Conservation (phyloP, 2,113 vertebrate genomes). For the Gnathonemus longibarbis region DNA sequence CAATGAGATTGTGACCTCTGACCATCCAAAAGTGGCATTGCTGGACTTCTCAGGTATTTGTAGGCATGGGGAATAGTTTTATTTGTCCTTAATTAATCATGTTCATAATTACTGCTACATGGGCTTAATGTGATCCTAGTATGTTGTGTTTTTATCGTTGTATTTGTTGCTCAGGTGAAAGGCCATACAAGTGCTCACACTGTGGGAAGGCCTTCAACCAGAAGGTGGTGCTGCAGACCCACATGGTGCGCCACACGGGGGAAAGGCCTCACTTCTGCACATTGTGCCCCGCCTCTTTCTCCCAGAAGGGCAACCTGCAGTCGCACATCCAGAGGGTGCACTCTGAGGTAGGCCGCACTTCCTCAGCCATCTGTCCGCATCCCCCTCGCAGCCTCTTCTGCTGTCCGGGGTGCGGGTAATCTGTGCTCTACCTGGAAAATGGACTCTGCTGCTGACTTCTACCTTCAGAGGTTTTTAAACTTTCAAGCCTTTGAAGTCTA, state of each 20-base stretch:
- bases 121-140: background rate
- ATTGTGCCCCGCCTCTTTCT: conserved; percentile 93
- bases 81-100: background rate
- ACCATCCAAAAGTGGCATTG: background rate
- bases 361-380: background rate
- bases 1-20: background rate
- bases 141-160: background rate
- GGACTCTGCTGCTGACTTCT: background rate
- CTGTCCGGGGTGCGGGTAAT: background rate
- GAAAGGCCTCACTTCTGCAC: conserved; percentile 94
- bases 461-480: background rate
- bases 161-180: conserved; percentile 66
- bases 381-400: background rate
- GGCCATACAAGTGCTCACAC: conserved; percentile 83
- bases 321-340: conserved; percentile 95
- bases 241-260: conserved; percentile 94
- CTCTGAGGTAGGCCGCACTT: conserved; percentile 73
- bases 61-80: background rate
- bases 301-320: conserved; percentile 95
- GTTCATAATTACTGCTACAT: background rate
- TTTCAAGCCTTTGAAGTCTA: background rate
- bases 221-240: conserved; percentile 97
- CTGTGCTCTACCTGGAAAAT: background rate
- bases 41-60: background rate
- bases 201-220: conserved; percentile 98